Base-by-base conservation (phyloP, 2,888 invertebrate genomes). In the Dorcus parallelipipedus region DNA sequence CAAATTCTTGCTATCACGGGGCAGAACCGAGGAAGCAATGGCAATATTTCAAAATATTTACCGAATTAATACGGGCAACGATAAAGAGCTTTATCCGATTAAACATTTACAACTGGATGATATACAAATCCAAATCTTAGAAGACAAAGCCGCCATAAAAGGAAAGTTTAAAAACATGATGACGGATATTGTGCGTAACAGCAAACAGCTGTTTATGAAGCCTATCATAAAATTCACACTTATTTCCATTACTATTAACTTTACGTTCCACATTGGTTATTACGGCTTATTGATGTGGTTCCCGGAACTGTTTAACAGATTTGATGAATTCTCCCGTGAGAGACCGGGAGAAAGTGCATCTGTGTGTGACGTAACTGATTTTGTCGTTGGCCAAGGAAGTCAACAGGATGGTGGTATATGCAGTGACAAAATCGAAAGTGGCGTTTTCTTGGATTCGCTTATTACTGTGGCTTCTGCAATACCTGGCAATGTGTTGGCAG, bases 231-330 rank as follows among this genome's bases (percentile, higher is more conserved):
- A 89, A 73, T 92, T 92, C 76, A 93, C 93, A 47, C 69, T 87
- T 68, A 89, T 93, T 75, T 93, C 93, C 60, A 90, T 94, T 69
- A 87, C 90, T 61, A 93, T 95, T 73, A 94, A 95, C 76, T 93
- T 95, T 76, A 93, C 94, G 67, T 93, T 95, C 80, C 93, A 95
- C 79, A 95, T 95, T 79, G 95, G 93, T 56, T 96, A 95, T 78
- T 96, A 96, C 76, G 95, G 95, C 45, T 82, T 96, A 57, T 94
- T 94, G 92, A 93, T 96, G 92, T 96, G 96, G 96, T 95, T 95
- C 80, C 95, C 95, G 0, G 95, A 95, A 79, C 83, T 96, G 73
- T 96, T 95, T 80, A 92, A 91, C 76, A 89, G 95, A 49, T 93
- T 93, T 77, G 91, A 93, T 79, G 90, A 91, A 75, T 93, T 84